A percentile compares a stretch with the other conserved stretches of the same genome.
These are phyloP conservation scores for Gracilinanus agilis DNA, from an alignment of 2,113 vertebrate species.

Conservation along the genomic window DNA sequence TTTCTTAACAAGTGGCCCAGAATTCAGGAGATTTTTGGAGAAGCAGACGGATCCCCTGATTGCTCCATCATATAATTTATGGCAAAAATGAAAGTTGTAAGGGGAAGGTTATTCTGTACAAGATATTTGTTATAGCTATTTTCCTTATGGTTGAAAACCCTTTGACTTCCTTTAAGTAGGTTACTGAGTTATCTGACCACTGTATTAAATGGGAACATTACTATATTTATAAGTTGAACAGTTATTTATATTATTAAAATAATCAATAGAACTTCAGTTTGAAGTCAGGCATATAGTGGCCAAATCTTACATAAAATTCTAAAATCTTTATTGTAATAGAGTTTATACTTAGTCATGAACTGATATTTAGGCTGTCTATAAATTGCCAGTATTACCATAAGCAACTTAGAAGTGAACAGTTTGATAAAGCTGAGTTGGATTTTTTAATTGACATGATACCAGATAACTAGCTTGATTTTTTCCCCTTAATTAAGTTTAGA, in stretches of 20 bases:
- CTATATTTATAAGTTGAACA: background rate
- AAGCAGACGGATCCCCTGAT: too few relatives aligned
- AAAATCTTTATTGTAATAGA: background rate
- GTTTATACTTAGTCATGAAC: background rate
- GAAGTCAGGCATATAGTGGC: background rate
- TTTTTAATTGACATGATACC: background rate
- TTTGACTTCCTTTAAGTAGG: background rate
- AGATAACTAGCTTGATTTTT: background rate
- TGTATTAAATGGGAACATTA: background rate
- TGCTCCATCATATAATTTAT: too few relatives aligned
- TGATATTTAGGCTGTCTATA: background rate
- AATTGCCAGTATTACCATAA: background rate
- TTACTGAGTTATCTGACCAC: background rate
- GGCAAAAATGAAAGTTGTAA: background rate
- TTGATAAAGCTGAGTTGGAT: background rate
- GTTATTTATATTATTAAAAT: background rate
- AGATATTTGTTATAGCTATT: background rate
- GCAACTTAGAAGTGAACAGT: background rate
- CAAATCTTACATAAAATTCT: background rate
- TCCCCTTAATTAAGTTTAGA: background rate
- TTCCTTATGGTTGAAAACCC: background rate
- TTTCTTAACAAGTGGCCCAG: too few relatives aligned
- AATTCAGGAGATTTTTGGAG: too few relatives aligned
- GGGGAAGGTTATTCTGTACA: background rate
- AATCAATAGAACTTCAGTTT: background rate